Evolutionary conservation across 2,113 vertebrate genomes (phyloP).

Genomic region (Fregetta grallaria): DNA sequence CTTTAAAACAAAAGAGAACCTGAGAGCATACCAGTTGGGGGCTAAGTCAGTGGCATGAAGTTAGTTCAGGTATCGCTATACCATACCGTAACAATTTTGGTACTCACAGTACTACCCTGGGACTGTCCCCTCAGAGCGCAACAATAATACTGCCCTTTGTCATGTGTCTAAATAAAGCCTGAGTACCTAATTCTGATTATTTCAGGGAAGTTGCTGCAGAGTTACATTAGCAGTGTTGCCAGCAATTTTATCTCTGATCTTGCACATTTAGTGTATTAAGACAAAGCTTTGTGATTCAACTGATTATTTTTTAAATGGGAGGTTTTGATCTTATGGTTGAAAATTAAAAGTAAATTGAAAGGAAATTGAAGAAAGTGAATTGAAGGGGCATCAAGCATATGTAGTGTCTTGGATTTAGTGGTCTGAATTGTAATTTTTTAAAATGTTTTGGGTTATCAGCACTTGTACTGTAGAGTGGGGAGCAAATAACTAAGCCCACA

Average conservation of each 20-base stretch:
- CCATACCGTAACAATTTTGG: fast-evolving
- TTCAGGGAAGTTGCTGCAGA: neutral
- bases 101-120: constrained; percentile 13
- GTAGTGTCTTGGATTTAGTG: neutral
- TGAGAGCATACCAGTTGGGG: neutral
- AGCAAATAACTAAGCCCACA: neutral
- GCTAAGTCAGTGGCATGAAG: neutral
- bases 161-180: neutral
- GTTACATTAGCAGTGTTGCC: neutral
- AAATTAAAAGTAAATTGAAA: constrained; percentile 45
- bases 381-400: neutral
- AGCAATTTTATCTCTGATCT: constrained; percentile 49
- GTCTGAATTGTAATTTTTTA: neutral
- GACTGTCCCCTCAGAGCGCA: neutral
- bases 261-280: constrained; percentile 32
- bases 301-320: constrained; percentile 48
- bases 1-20: neutral
- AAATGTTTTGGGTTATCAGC: neutral
- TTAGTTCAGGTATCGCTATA: neutral
- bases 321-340: constrained; percentile 34
- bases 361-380: constrained; percentile 36
- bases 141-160: neutral
- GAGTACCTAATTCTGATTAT: neutral
- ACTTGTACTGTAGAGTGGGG: neutral
- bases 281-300: constrained; percentile 19